These are phyloP conservation scores for Heliconius himera DNA, from an alignment of 1,140 invertebrate species.

Conservation along the genomic window DNA sequence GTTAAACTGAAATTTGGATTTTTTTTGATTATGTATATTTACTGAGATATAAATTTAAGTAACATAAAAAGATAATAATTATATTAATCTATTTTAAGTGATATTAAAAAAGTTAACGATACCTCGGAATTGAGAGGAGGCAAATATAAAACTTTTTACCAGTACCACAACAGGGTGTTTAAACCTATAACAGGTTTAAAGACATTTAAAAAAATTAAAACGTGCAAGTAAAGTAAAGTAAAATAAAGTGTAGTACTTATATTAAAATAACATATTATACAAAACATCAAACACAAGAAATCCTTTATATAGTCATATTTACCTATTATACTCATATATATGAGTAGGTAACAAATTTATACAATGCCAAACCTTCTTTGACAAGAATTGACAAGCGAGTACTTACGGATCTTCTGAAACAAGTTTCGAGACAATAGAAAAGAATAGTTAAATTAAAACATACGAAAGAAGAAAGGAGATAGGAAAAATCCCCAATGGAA, in stretches of 20 bases:
- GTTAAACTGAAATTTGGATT: too few relatives aligned
- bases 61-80: too few relatives aligned
- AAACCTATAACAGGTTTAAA: too few relatives aligned
- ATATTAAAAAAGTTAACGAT: too few relatives aligned
- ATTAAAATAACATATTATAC: background rate
- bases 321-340: background rate
- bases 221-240: too few relatives aligned
- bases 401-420: conserved; percentile 51
- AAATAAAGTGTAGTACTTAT: too few relatives aligned
- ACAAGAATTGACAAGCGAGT: conserved; percentile 66
- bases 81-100: too few relatives aligned
- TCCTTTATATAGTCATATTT: background rate
- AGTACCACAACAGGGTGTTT: background rate
- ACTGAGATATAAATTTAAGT: too few relatives aligned
- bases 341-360: conserved; percentile 52
- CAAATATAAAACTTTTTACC: too few relatives aligned
- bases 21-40: too few relatives aligned
- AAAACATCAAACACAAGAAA: background rate
- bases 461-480: conserved; percentile 42
- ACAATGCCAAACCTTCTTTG: conserved; percentile 54
- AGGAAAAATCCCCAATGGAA: conserved; percentile 60
- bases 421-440: conserved; percentile 44
- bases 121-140: too few relatives aligned
- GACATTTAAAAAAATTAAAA: too few relatives aligned
- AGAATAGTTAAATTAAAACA: conserved; percentile 39